These are phyloP conservation scores for Siniperca knerii DNA, from an alignment of 2,113 vertebrate genomes.

Conservation along the genomic window DNA sequence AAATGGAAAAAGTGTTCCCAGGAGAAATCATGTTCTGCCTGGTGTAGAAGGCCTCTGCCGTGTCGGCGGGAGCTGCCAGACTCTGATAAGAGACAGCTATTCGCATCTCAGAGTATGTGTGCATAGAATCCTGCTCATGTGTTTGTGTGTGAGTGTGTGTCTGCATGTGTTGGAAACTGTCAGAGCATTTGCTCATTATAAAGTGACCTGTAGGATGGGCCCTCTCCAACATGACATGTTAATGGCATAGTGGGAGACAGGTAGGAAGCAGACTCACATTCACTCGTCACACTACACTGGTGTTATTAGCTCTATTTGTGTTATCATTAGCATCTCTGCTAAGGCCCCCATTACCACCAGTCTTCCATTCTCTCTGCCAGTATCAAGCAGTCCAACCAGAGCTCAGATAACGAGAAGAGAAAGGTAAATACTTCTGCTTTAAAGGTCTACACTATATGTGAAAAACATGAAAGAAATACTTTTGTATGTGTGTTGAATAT, in stretches of 20 bases:
- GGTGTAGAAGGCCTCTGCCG: slow-evolving; percentile 84
- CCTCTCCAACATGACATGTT: slow-evolving; percentile 88
- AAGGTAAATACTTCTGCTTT: slow-evolving; percentile 2
- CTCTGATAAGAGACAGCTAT: slow-evolving; percentile 92
- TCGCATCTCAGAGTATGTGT: slow-evolving; percentile 81
- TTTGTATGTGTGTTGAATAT: neutral
- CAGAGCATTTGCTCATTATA: slow-evolving; percentile 92
- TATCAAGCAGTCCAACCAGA: slow-evolving; percentile 41
- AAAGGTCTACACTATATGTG: neutral
- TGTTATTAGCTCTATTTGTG: slow-evolving; percentile 54
- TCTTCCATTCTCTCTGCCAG: slow-evolving; percentile 86
- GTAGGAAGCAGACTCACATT: slow-evolving; percentile 86
- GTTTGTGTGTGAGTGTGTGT: slow-evolving; percentile 40
- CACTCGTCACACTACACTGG: slow-evolving; percentile 62
- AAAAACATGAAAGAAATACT: neutral
- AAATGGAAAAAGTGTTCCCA: slow-evolving; percentile 96
- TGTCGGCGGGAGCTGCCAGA: slow-evolving; percentile 87
- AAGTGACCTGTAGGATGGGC: slow-evolving; percentile 91
- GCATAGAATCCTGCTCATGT: slow-evolving; percentile 34
- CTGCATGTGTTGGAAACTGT: slow-evolving; percentile 81
- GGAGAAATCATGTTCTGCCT: slow-evolving; percentile 95
- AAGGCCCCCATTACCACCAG: slow-evolving; percentile 4
- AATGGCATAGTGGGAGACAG: slow-evolving; percentile 92
- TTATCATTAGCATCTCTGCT: slow-evolving; percentile 55
- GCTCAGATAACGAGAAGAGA: slow-evolving; percentile 8